Base-by-base conservation (phyloP, 2,888 invertebrate genomes). In the Lamproptera curius region DNA sequence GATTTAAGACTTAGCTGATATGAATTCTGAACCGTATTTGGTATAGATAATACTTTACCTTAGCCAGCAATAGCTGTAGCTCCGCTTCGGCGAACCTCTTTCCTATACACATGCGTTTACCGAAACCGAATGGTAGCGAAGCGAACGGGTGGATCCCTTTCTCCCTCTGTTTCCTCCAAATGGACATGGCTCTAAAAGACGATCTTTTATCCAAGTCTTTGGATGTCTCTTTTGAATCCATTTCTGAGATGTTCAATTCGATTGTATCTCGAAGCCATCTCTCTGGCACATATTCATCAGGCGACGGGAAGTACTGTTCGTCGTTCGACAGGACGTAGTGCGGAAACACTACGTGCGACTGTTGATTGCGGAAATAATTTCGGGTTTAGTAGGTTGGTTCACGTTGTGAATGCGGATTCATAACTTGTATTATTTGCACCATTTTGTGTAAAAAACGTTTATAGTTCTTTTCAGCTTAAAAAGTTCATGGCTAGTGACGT, bases 31-130 rank as follows among this genome's bases (percentile, higher is more conserved):
- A n/a, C n/a, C n/a, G n/a, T n/a, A n/a, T n/a, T n/a, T n/a, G n/a
- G n/a, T n/a, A n/a, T n/a, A n/a, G n/a, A n/a, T n/a, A n/a, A n/a
- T n/a, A n/a, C n/a, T n/a, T 16, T 51, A 93, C 93, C 90, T 93
- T 93, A n/a, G 93, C 91, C 38, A 94, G 70, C 59, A 94, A 74
- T 54, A 93, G 91, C 63, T 93, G 92, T 59, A 95, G 76, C 76
- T 95, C 95, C 41, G 92, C 92, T 79, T 95, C 95, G 13, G 95
- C 95, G 74, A 95, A 94, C 64, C 95, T 85, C 61, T 93, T 90
- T 40, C 95, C 95, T 61, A 94, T 87, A 73, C 94, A 94, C 87
- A 93, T 93, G 55, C 94, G 87, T 47, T 93, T 88, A 1, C 94
- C 94, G 70, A 92, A 93, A 5, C 94, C 94, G 75, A 94, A 94